These are phyloP conservation scores for Oxycera nigricornis DNA, from an alignment of 2,888 invertebrate genomes.

Conservation along the genomic window DNA sequence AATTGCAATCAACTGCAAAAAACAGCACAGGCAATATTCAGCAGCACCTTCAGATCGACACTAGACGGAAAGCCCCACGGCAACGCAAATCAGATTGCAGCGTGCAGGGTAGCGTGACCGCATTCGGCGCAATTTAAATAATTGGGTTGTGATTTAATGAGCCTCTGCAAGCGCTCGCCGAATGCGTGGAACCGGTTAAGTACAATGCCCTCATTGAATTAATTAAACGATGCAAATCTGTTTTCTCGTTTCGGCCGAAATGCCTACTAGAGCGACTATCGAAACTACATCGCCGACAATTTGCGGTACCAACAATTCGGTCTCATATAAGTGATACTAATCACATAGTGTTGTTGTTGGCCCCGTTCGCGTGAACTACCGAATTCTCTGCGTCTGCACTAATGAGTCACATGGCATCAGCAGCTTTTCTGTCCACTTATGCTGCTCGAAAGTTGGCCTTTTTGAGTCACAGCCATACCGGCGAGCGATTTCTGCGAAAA, in stretches of 20 bases:
- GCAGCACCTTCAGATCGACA: too few relatives aligned
- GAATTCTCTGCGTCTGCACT: neutral
- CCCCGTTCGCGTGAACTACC: neutral
- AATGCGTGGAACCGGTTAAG: neutral
- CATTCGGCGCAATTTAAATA: too few relatives aligned
- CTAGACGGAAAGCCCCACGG: too few relatives aligned
- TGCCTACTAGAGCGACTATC: neutral
- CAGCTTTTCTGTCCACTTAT: neutral
- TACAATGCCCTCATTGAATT: neutral
- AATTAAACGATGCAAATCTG: neutral
- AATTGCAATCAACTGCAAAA: too few relatives aligned
- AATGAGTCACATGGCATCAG: neutral
- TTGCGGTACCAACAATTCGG: neutral
- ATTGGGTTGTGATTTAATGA: too few relatives aligned
- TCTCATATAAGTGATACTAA: neutral
- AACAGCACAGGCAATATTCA: too few relatives aligned
- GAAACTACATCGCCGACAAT: neutral
- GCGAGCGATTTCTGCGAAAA: neutral
- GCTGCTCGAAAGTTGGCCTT: neutral
- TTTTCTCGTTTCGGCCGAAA: neutral
- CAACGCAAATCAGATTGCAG: too few relatives aligned
- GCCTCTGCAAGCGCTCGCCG: too few relatives aligned
- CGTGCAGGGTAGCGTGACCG: too few relatives aligned
- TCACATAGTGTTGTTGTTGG: neutral
- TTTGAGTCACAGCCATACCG: slow-evolving; percentile 9